These are phyloP conservation scores for Hybos culiciformis DNA, from an alignment of 2,888 invertebrate species.

Conservation along the genomic window DNA sequence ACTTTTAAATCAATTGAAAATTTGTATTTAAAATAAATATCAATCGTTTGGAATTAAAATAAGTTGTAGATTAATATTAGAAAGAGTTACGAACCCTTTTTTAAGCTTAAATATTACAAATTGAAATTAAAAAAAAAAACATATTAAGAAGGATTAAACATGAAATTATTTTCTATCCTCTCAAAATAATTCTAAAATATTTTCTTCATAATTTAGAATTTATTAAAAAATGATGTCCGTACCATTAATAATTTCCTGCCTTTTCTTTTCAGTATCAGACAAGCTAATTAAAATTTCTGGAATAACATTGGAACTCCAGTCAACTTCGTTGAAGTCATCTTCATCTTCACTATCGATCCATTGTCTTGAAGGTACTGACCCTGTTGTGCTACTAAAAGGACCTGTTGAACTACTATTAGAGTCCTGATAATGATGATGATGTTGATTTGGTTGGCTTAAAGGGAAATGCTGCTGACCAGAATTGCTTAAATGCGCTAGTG, in stretches of 20 bases:
- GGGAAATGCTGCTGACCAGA: slow-evolving; percentile 18
- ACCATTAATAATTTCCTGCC: slow-evolving; percentile 90
- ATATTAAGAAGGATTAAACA: no score
- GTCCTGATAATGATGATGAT: slow-evolving; percentile 22
- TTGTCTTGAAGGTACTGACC: slow-evolving; percentile 14
- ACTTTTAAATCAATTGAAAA: no score
- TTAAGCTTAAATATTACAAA: no score
- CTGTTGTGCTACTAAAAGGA: slow-evolving; percentile 16
- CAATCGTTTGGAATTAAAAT: no score
- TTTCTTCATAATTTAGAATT: not conserved
- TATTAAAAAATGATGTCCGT: slow-evolving; percentile 8
- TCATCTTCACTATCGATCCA: slow-evolving; percentile 25
- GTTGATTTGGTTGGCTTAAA: slow-evolving; percentile 18
- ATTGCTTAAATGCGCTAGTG: slow-evolving; percentile 49
- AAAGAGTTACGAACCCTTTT: no score
- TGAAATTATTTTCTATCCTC: not conserved
- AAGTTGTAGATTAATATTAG: no score
- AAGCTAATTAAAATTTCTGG: slow-evolving; percentile 59
- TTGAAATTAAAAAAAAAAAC: no score
- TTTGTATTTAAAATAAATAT: no score
- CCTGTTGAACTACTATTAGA: slow-evolving; percentile 16
- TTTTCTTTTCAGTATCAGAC: slow-evolving; percentile 69
- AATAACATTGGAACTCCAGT: slow-evolving; percentile 64
- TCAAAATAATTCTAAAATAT: not conserved
- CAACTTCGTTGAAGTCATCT: slow-evolving; percentile 53